phyloP scores from a whole-genome alignment of 2,888 invertebrate genomes.

The Biston betularia region DNA sequence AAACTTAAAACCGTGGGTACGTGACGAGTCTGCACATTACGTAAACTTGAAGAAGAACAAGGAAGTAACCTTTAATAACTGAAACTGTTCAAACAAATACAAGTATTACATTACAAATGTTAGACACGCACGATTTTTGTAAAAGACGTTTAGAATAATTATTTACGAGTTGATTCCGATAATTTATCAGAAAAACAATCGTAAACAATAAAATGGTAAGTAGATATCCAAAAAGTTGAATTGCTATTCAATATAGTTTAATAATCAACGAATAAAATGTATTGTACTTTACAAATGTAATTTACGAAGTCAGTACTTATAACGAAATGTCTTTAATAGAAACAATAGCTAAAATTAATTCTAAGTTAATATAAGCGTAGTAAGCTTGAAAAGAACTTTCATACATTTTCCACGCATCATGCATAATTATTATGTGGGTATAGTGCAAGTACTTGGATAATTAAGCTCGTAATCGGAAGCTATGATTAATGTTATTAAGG shows the following conservation, averaged over 20 bases:
- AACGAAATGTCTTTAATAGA: no score
- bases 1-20: constrained; percentile 63
- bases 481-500: constrained; percentile 24
- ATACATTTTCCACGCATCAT: not conserved
- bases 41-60: constrained; percentile 68
- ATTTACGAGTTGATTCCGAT: constrained; percentile 42
- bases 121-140: constrained; percentile 74
- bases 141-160: constrained; percentile 49
- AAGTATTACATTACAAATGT: constrained; percentile 65
- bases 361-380: no score
- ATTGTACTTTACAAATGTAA: not conserved
- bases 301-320: no score
- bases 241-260: not conserved
- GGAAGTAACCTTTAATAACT: constrained; percentile 82
- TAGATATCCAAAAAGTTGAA: constrained; percentile 15
- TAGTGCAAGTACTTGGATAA: not conserved
- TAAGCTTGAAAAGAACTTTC: not conserved
- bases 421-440: not conserved
- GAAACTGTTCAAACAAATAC: constrained; percentile 76
- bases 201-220: constrained; percentile 45
- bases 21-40: constrained; percentile 70
- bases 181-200: constrained; percentile 47
- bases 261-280: not conserved
- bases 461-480: constrained; percentile 6
- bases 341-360: no score